Percentiles rank a stretch among this genome's conserved stretches.
Conservation (phyloP, 2,797 vertebrate species). For the Enteromius anoplus region DNA sequence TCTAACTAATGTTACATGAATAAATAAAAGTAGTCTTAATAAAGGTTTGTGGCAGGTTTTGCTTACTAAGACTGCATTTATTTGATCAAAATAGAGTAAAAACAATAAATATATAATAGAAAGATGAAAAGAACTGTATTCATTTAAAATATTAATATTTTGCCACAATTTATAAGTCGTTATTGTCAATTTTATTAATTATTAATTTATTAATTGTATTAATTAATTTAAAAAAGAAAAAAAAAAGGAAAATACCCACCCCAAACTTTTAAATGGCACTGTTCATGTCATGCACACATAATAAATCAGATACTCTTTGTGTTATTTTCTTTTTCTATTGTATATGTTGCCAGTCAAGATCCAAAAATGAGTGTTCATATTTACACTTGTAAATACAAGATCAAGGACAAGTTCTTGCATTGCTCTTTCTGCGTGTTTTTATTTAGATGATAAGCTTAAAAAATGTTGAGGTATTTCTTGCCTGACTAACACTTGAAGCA, state of each 20-base stretch:
- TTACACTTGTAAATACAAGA: not conserved
- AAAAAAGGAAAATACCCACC: too few relatives aligned
- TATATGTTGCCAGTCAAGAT: not conserved
- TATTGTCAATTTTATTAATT: not conserved
- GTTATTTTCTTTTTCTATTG: not conserved
- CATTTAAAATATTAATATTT: not conserved
- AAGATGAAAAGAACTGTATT: not conserved
- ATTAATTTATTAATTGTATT: too few relatives aligned
- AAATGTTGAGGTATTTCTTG: not conserved
- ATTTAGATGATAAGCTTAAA: not conserved
- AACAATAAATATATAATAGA: not conserved
- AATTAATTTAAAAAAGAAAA: too few relatives aligned
- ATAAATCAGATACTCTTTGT: not conserved
- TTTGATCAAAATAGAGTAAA: not conserved
- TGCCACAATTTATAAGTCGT: not conserved
- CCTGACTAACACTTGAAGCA: not conserved
- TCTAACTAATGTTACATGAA: too few relatives aligned
- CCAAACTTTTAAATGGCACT: not conserved
- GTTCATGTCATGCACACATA: not conserved
- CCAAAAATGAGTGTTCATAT: not conserved
- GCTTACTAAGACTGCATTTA: not conserved
- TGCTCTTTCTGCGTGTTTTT: not conserved
- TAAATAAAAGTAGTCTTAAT: not conserved
- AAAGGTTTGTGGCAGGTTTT: not conserved
- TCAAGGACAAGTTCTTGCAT: not conserved